Evolutionary conservation across 1,140 invertebrate genomes (phyloP), one percentile per base, ranked within the genome.

Genomic region (Zophobas morio): DNA sequence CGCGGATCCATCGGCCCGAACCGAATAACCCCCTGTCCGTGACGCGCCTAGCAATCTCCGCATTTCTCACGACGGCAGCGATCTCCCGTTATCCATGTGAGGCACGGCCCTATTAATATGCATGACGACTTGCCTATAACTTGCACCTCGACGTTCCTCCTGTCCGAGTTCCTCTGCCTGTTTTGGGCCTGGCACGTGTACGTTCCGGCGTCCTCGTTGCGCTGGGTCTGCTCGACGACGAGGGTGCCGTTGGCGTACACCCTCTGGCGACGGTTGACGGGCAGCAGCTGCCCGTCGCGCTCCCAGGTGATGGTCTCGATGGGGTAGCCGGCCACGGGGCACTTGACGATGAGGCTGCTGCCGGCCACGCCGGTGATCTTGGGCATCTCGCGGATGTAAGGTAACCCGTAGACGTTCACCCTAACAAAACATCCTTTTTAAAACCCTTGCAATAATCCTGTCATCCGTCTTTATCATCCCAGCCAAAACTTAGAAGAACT

Each of bases 271-370:
- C 96, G 90, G 85, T 96, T 98, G 46, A 95, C 90, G 32, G 96
- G 96, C 42, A 98, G 86, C 20, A 91, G 89, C 86, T 94, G 92
- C 2, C 94, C 94, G 85, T 96, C 95, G 90, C 95, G 92, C 86
- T 96, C 94, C 96, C 96, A 98, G 4, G 90, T 92, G 78, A 98
- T 94, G 46, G 92, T 91, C 83, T 95, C 92, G 77, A 98, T 95
- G 2, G 97, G 96, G 88, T 96, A 97, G 40, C 97, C 97, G 42
- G 95, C 95, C 6, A 97, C 96, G 63, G 96, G 96, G 88, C 96
- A 98, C 86, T 95, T 95, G 82, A 99, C 93, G 81, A 93, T 89
- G 76, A 97, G 90, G 85, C 93, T 92, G 83, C 92, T 93, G 60
- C 96, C 96, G 37, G 96, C 95, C 8, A 98, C 93, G 0, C 95